These are phyloP conservation scores for Anthophora plumipes DNA, from an alignment of 2,888 invertebrate genomes.

Conservation along the genomic window DNA sequence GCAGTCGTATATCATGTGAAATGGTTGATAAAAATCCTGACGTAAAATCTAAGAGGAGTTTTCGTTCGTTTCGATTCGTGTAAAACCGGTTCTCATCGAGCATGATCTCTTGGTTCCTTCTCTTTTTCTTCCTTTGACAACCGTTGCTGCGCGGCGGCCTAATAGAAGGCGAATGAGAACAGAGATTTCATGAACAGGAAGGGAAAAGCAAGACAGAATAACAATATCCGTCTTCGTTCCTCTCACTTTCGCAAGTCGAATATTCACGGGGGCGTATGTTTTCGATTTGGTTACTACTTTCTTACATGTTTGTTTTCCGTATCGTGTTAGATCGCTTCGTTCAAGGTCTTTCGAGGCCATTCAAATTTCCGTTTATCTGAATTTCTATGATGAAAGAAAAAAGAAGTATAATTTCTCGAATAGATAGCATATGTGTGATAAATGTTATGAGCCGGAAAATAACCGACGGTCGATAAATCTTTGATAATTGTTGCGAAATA, in stretches of 20 bases:
- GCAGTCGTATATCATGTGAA: constrained; percentile 38
- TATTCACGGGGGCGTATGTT: background rate
- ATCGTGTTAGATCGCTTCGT: background rate
- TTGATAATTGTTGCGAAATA: constrained; percentile 17
- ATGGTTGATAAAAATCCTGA: constrained; percentile 32
- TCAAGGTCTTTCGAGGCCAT: background rate
- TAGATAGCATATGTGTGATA: background rate
- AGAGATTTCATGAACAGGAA: background rate
- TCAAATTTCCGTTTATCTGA: background rate
- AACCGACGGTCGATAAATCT: background rate
- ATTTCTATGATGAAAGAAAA: background rate
- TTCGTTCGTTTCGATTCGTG: constrained; percentile 24
- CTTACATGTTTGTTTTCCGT: background rate
- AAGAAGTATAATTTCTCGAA: background rate
- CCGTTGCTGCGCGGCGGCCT: constrained; percentile 19
- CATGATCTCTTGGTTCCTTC: constrained; percentile 18
- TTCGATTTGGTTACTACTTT: constrained; percentile 13
- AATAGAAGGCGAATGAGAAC: constrained; percentile 5
- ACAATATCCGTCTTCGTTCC: constrained; percentile 18
- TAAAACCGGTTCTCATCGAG: constrained; percentile 32
- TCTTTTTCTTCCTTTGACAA: constrained; percentile 12
- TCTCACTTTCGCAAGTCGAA: constrained; percentile 22
- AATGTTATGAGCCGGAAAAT: background rate
- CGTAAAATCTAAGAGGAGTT: constrained; percentile 32
- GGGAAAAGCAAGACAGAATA: background rate